These are phyloP conservation scores for Amphilophus citrinellus DNA, from an alignment of 2,113 vertebrate species.

Conservation along the genomic window DNA sequence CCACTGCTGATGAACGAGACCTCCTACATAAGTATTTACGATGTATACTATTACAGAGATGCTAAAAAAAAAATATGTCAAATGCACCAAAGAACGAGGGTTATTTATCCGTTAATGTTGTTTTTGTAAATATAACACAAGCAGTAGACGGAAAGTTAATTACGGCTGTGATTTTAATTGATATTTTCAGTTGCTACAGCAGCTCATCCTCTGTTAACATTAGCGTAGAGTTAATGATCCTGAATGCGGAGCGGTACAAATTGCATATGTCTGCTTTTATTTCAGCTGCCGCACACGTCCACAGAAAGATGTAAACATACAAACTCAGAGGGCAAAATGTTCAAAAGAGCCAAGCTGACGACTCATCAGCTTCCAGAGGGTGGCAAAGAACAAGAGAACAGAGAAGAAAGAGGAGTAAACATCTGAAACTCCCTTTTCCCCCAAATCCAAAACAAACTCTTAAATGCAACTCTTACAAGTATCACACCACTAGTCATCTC, in stretches of 20 bases:
- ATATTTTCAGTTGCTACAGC: slow-evolving; percentile 6
- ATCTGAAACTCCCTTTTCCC: neutral
- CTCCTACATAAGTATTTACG: neutral
- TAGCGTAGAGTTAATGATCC: neutral
- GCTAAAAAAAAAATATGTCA: neutral
- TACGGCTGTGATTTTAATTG: slow-evolving; percentile 24
- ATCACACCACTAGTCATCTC: neutral
- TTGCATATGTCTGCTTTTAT: neutral
- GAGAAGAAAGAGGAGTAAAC: slow-evolving; percentile 21
- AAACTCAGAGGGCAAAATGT: neutral
- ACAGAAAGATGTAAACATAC: slow-evolving; percentile 4
- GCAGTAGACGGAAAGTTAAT: slow-evolving; percentile 10
- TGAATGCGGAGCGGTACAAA: neutral
- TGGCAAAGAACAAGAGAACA: neutral
- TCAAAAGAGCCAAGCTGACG: neutral
- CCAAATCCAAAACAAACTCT: slow-evolving; percentile 11
- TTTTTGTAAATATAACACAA: slow-evolving; percentile 1
- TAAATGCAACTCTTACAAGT: neutral
- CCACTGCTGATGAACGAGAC: neutral
- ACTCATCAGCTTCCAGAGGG: neutral
- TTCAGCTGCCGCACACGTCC: neutral
- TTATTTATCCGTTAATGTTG: neutral
- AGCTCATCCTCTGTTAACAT: slow-evolving; percentile 15
- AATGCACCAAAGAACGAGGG: neutral
- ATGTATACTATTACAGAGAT: neutral